Evolutionary conservation across 2,888 invertebrate genomes (phyloP), one percentile per base, ranked within the genome.

Genomic region (Cheilosia urbana): DNA sequence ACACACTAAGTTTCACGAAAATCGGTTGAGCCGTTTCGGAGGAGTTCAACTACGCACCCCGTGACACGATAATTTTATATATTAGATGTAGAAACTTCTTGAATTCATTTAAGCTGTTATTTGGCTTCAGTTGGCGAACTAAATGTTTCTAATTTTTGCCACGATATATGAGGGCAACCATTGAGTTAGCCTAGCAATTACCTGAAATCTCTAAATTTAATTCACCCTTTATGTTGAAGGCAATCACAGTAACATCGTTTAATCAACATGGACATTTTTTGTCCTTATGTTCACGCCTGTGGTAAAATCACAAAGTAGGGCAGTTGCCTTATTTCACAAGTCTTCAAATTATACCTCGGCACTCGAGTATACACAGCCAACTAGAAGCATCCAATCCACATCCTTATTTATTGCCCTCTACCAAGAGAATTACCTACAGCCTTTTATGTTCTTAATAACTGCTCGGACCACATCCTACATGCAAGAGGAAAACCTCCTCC

Each of bases 361-460:
- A 30, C 34, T 27, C 19, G 55, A 27, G 51, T 27, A 55, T 34
- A 1, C 30, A 57, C 13, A 57, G 30, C 76, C 13, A 58, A 45
- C 51, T 57, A 53, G 37, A 69, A 76, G 53, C 76, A 71, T 76
- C 47, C 65, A 65, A 53, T 53, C 37, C 45, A 65, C 40, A 83
- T 72, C 77, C 82, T 77, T 72, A 77, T 83, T 80, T 84, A 84
- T 84, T 71, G 79, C 60, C 69, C 53, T 76, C 76, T 79, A 79
- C 79, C 84, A 75, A 69, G 84, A 76, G 75, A 65, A 84, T 84
- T 79, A 79, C 75, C 79, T 71, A 79, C 57, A 66, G 75, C 65
- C 79, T 79, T 84, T 80, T 75, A 71, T 80, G 73, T 55, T 71
- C 84, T 71, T 84, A 79, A 84, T 75, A 84, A 76, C 75, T 76